These are phyloP conservation scores for Sprattus sprattus DNA, from an alignment of 2,113 vertebrate species.

Conservation along the genomic window DNA sequence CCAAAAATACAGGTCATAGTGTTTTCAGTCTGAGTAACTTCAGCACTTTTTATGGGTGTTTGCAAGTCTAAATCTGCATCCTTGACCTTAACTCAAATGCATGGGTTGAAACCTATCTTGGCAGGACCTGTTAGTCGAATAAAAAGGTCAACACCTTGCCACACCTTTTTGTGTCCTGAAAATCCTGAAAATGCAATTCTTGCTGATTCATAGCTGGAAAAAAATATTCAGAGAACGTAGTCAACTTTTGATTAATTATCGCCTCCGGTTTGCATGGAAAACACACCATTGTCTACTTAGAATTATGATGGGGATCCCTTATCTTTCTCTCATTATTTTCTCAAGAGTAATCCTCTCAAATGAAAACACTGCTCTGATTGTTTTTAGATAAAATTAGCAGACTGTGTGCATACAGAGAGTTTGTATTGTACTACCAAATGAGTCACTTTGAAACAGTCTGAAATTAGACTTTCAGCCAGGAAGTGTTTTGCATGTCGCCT, in stretches of 20 bases:
- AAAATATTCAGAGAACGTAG: slow-evolving; percentile 21
- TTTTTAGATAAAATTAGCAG: slow-evolving; percentile 14
- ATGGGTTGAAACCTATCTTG: not conserved
- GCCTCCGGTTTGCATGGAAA: slow-evolving; percentile 1
- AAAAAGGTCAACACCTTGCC: slow-evolving; percentile 17
- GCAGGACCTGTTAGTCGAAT: not conserved
- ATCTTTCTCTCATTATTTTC: not conserved
- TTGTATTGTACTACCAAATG: not conserved
- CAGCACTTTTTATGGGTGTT: slow-evolving; percentile 14
- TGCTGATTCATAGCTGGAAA: slow-evolving; percentile 22
- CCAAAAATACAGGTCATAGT: not conserved
- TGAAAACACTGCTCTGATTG: not conserved
- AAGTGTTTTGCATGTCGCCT: slow-evolving; percentile 6
- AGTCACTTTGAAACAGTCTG: slow-evolving; percentile 7
- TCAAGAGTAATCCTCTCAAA: not conserved
- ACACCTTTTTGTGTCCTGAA: slow-evolving; percentile 18
- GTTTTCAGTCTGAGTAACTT: not conserved
- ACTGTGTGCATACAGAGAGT: not conserved
- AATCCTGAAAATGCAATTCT: slow-evolving; percentile 24
- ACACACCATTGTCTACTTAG: slow-evolving; percentile 4
- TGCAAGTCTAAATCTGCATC: slow-evolving; percentile 20
- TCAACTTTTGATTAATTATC: slow-evolving; percentile 15
- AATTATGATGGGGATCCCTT: not conserved
- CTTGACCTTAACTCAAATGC: slow-evolving; percentile 25
- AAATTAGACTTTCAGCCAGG: not conserved